Evolutionary conservation across 2,113 vertebrate species (phyloP).

Genomic region (Plectropomus leopardus): DNA sequence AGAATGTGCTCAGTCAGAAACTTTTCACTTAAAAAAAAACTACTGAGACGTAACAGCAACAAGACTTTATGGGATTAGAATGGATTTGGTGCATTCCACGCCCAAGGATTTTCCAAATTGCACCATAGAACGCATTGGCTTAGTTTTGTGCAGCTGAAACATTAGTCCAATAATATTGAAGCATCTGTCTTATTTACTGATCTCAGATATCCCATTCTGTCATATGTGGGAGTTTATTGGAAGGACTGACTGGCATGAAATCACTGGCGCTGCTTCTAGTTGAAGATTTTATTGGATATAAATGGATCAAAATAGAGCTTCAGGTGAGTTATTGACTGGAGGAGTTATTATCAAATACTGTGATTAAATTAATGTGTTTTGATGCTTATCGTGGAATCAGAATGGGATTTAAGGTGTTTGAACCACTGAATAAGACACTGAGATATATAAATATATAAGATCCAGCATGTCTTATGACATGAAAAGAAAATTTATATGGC

Average conservation of each 20-base stretch:
- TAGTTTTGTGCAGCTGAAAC: slow-evolving; percentile 22
- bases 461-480: neutral
- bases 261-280: slow-evolving; percentile 15
- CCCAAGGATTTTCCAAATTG: neutral
- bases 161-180: slow-evolving; percentile 40
- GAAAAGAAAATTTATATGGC: neutral
- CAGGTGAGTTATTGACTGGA: slow-evolving; percentile 46
- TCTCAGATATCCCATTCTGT: slow-evolving; percentile 40
- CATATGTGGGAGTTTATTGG: slow-evolving; percentile 50
- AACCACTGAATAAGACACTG: neutral
- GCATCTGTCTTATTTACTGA: slow-evolving; percentile 44
- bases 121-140: slow-evolving; percentile 20
- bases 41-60: neutral
- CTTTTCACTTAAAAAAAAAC: slow-evolving; percentile 20
- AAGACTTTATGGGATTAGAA: slow-evolving; percentile 19
- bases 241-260: slow-evolving; percentile 24
- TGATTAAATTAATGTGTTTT: slow-evolving; percentile 29
- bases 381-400: slow-evolving; percentile 17
- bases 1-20: slow-evolving; percentile 11
- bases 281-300: slow-evolving; percentile 35
- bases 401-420: slow-evolving; percentile 8
- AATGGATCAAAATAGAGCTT: slow-evolving; percentile 42
- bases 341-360: slow-evolving; percentile 27
- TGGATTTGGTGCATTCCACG: slow-evolving; percentile 27
- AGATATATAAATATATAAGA: slow-evolving; percentile 1